These are phyloP conservation scores for Narcine bancroftii DNA, from an alignment of 2,113 vertebrate genomes.

Conservation along the genomic window DNA sequence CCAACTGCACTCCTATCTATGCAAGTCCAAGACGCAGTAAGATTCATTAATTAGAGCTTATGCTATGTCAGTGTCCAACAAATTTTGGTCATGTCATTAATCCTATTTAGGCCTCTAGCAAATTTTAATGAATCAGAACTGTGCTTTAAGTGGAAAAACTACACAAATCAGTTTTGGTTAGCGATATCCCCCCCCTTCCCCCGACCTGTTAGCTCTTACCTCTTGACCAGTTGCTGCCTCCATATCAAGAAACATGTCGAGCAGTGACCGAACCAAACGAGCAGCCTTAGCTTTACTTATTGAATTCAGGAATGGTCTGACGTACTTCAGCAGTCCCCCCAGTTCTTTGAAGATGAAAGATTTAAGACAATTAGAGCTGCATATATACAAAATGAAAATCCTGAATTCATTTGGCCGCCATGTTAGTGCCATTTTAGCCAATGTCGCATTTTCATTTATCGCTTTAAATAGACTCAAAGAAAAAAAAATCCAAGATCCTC, in stretches of 20 bases:
- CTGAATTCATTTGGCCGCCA: not conserved
- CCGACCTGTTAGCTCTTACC: slow-evolving; percentile 53
- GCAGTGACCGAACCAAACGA: slow-evolving; percentile 82
- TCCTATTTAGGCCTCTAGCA: not conserved
- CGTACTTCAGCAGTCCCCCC: slow-evolving; percentile 93
- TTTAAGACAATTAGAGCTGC: not conserved
- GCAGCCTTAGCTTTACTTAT: slow-evolving; percentile 91
- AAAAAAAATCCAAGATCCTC: not conserved
- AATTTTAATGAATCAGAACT: not conserved
- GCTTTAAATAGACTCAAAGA: too few relatives aligned
- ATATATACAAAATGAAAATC: not conserved
- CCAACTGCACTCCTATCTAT: not conserved
- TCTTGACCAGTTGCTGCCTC: slow-evolving; percentile 97
- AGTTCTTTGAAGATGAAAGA: slow-evolving; percentile 64
- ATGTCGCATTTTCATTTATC: too few relatives aligned
- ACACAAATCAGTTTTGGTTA: not conserved
- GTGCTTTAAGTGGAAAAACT: not conserved
- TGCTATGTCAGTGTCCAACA: not conserved
- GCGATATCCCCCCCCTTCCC: too few relatives aligned
- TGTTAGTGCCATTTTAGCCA: not conserved
- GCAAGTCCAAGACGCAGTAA: not conserved
- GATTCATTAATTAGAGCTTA: not conserved
- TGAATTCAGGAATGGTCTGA: slow-evolving; percentile 92
- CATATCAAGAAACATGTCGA: slow-evolving; percentile 96
- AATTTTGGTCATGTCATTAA: not conserved